These are phyloP conservation scores for Macrobrachium rosenbergii DNA, from an alignment of 1,140 invertebrate species.

Conservation along the genomic window DNA sequence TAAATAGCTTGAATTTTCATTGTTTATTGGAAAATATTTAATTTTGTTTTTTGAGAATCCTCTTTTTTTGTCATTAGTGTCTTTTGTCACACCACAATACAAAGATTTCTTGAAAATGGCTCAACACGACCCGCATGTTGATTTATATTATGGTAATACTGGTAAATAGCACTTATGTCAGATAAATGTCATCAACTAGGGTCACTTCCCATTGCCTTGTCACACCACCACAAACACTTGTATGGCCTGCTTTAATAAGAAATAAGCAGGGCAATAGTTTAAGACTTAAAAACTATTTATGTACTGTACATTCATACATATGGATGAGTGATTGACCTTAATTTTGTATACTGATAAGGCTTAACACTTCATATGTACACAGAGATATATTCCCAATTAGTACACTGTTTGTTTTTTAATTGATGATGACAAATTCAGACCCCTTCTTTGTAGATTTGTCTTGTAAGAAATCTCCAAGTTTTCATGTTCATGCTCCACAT, in stretches of 20 bases:
- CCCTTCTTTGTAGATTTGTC: neutral
- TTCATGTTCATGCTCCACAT: constrained; percentile 42
- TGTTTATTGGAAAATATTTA: neutral
- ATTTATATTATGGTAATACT: constrained; percentile 27
- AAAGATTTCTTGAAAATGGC: neutral
- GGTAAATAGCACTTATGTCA: neutral
- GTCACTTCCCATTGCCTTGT: no score
- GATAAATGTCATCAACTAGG: neutral
- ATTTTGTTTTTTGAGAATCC: constrained; percentile 13
- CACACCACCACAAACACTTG: no score
- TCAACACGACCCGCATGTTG: constrained; percentile 51
- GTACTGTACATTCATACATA: no score
- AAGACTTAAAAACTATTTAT: no score
- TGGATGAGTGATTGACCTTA: no score
- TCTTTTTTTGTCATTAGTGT: neutral
- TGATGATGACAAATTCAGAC: neutral
- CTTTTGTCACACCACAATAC: neutral
- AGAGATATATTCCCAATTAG: neutral
- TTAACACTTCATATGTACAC: neutral
- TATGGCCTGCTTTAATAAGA: no score
- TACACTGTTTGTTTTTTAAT: neutral
- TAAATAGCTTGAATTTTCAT: neutral
- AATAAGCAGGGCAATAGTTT: no score
- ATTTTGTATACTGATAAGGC: no score
- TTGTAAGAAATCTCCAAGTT: neutral